Conservation (phyloP, 2,888 invertebrate genomes). For the Danaus chrysippus region DNA sequence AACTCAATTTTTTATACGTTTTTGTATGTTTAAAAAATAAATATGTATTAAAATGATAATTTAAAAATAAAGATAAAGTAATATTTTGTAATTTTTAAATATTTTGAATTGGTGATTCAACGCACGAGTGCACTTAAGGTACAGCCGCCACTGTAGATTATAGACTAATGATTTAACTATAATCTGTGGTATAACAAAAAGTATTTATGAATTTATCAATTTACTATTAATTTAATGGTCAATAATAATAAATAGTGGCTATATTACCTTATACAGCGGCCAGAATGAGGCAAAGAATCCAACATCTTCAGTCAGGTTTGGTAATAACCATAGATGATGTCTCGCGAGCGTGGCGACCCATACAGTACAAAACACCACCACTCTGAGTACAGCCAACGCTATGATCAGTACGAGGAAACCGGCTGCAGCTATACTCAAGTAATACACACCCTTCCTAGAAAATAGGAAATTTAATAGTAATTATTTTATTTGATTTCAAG, state of each 20-base stretch:
- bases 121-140: too few species aligned
- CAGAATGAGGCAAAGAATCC: constrained; percentile 99
- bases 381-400: constrained; percentile 91
- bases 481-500: neutral
- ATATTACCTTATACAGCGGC: constrained; percentile 92
- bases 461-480: neutral
- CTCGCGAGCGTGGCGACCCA: constrained; percentile 93
- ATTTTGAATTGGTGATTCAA: too few species aligned
- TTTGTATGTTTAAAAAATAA: too few species aligned
- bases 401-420: constrained; percentile 97
- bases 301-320: constrained; percentile 99
- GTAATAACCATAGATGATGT: constrained; percentile 98
- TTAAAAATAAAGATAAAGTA: too few species aligned
- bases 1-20: too few species aligned
- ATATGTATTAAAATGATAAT: too few species aligned
- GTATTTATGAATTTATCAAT: neutral
- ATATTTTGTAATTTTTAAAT: too few species aligned
- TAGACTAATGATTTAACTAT: too few species aligned
- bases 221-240: neutral
- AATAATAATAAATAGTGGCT: neutral
- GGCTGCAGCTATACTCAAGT: constrained; percentile 95
- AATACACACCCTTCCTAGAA: constrained; percentile 94
- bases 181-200: too few species aligned
- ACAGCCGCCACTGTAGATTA: too few species aligned
- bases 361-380: constrained; percentile 93